These are phyloP conservation scores for Lepidothrix coronata DNA, from an alignment of 2,113 vertebrate genomes.

Conservation along the genomic window DNA sequence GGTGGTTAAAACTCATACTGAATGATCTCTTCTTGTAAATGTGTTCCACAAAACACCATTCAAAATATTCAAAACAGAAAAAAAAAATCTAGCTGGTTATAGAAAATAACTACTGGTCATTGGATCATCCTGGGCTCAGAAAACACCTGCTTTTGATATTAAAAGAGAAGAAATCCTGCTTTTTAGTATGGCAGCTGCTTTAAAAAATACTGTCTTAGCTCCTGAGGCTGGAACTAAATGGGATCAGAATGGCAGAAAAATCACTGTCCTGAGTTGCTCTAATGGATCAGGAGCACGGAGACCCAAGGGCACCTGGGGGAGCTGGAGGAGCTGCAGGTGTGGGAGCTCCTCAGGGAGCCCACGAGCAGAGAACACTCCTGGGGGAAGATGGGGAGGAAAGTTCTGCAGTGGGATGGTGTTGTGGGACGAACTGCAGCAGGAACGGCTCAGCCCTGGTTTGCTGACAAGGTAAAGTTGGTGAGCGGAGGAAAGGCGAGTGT, in stretches of 20 bases:
- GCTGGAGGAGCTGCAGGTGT: not conserved
- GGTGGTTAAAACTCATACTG: not conserved
- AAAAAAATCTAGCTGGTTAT: not conserved
- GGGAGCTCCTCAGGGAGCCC: not conserved
- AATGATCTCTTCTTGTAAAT: not conserved
- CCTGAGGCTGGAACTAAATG: not conserved
- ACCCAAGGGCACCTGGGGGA: not conserved
- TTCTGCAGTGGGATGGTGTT: not conserved
- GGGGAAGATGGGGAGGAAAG: too few relatives aligned
- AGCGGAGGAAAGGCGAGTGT: not conserved
- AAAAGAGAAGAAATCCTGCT: not conserved
- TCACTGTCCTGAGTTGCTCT: too few relatives aligned
- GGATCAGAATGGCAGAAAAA: not conserved
- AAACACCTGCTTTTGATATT: not conserved
- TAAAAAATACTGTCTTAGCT: not conserved
- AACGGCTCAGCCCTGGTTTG: not conserved
- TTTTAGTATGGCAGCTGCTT: not conserved
- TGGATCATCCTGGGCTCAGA: not conserved
- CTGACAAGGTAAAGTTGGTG: not conserved
- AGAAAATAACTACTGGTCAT: not conserved
- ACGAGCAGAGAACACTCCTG: not conserved
- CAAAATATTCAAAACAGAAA: not conserved
- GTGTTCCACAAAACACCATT: not conserved
- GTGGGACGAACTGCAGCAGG: too few relatives aligned
- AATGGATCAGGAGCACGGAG: accelerated